phyloP scores from a whole-genome alignment of 2,797 vertebrate genomes.

The Micropoecilia bifurca region DNA sequence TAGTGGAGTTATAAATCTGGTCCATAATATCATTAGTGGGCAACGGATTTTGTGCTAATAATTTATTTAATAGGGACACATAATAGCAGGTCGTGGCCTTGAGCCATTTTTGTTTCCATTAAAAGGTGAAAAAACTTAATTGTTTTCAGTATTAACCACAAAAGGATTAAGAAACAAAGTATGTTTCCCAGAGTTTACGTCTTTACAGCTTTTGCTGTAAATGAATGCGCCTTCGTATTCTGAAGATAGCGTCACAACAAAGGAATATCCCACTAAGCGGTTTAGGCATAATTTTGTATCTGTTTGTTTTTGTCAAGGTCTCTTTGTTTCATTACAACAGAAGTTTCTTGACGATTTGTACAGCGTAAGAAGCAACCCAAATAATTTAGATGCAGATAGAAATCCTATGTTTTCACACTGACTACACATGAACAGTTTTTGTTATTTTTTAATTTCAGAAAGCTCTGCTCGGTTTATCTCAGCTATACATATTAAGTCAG shows the following conservation, averaged over 20 bases:
- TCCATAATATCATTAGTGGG: conserved; percentile 10
- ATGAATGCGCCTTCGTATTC: not conserved
- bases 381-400: not conserved
- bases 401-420: not conserved
- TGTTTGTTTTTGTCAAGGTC: not conserved
- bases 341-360: not conserved
- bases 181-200: not conserved
- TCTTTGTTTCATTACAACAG: not conserved
- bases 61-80: conserved; percentile 35
- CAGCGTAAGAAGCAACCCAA: not conserved
- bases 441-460: not conserved
- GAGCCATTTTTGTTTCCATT: not conserved
- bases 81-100: conserved; percentile 24
- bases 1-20: conserved; percentile 17
- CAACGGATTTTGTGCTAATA: conserved; percentile 12
- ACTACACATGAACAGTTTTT: not conserved
- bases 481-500: not conserved
- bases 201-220: not conserved
- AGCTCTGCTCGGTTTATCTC: not conserved
- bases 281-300: not conserved
- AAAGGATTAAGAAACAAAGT: not conserved
- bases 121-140: not conserved
- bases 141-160: not conserved
- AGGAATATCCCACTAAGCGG: not conserved
- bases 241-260: not conserved